Base-by-base conservation (phyloP, 2,888 invertebrate species). In the Drosophila prostipennis region DNA sequence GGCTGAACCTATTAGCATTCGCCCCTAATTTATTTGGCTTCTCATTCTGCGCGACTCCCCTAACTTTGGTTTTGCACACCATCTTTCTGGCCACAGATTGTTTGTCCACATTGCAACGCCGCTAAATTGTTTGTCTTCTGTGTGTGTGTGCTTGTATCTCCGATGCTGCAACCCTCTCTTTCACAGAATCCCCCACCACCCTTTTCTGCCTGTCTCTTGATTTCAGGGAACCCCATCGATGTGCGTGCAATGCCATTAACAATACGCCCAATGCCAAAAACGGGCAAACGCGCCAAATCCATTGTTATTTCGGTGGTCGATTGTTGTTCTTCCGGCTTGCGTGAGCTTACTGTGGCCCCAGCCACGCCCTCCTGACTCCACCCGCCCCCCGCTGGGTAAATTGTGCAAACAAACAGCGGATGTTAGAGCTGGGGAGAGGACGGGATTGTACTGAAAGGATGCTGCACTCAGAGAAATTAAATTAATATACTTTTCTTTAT, bases 181-280 rank as follows among this genome's bases (percentile, higher is more conserved):
- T 32, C 32, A 8, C 13, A 13, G 19, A 29, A 14, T 6, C 3
- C 14, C 37, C 14, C 2, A n/a, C 26, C n/a, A 26, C n/a, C n/a
- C 14, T 19, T 6, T 16, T 11, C 11, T 8, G 7, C 26, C 14
- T 10, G 1, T 6, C 40, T 11, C 39, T 34, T 46, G 32, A 61
- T 54, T 65, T 55, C 16, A 53, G 29, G 39, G 40, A 37, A 16
- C 16, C 16, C 26, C 46, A 40, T 59, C 58, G 71, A 57, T 71
- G 74, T 77, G 76, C 79, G 60, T 75, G 83, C 79, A 87, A 73
- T 86, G 75, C 83, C 80, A 78, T 82, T 82, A 82, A 85, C 83
- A 86, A 87, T 85, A 87, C 89, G 87, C 73, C 85, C 89, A 84
- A 81, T 89, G 89, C 87, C 88, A 71, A 83, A 72, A 87, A 88